phyloP scores from a whole-genome alignment of 2,888 invertebrate genomes.

The Noctua pronuba region DNA sequence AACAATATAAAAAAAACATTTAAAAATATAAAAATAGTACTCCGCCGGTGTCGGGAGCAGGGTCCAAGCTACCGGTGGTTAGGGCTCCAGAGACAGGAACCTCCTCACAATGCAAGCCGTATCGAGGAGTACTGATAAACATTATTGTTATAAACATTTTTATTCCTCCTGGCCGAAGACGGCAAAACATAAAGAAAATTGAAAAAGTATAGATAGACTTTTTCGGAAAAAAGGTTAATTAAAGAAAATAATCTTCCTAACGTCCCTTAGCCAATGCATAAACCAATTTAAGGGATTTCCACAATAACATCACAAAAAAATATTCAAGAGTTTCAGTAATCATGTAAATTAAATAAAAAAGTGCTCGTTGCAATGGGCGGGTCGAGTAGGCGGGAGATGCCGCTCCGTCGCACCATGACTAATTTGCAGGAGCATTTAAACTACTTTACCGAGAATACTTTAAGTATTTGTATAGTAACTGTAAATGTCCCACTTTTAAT shows the following conservation, averaged over 20 bases:
- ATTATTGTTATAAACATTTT: background rate
- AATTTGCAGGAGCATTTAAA: conserved; percentile 59
- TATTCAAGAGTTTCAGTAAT: conserved; percentile 24
- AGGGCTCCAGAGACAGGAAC: no score
- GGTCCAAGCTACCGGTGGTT: no score
- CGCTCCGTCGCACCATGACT: conserved; percentile 48
- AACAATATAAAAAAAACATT: no score
- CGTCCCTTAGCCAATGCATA: background rate
- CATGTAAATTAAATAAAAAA: conserved; percentile 45
- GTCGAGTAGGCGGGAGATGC: conserved; percentile 47
- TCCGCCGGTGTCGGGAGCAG: no score
- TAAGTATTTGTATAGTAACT: conserved; percentile 57
- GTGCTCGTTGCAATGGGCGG: conserved; percentile 31
- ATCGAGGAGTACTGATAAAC: no score
- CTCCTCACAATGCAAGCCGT: no score
- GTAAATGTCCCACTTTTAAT: conserved; percentile 54
- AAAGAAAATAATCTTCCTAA: background rate
- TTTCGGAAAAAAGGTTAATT: background rate
- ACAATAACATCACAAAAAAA: background rate
- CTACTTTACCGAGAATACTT: conserved; percentile 50
- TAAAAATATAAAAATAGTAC: no score
- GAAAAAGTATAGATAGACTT: background rate
- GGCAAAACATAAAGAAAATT: background rate
- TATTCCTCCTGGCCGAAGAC: background rate
- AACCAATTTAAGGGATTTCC: background rate